Conservation (phyloP, 2,797 vertebrate genomes). For the Esox masquinongy region DNA sequence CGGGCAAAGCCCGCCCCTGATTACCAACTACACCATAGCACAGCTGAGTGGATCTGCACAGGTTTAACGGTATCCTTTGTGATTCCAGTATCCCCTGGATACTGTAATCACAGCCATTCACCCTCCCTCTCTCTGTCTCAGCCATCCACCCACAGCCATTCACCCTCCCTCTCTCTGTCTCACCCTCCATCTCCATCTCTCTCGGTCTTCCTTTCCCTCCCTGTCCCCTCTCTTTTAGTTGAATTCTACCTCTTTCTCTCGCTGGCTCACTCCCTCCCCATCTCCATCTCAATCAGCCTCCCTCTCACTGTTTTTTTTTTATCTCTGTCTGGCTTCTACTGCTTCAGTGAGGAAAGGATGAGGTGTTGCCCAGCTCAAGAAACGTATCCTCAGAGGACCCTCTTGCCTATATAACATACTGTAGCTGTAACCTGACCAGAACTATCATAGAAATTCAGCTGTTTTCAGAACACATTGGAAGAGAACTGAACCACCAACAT, state of each 20-base stretch:
- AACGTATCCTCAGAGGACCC: conserved; percentile 57
- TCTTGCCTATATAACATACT: conserved; percentile 47
- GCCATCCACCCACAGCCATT: too few species aligned
- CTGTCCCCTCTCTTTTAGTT: conserved; percentile 35
- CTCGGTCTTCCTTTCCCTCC: conserved; percentile 28
- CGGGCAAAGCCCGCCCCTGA: not conserved
- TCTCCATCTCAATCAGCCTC: too few species aligned
- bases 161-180: not conserved
- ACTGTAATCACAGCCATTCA: not conserved
- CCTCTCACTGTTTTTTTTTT: not conserved
- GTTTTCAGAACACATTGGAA: not conserved
- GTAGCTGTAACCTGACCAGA: conserved; percentile 33
- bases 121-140: not conserved
- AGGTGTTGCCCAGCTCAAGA: conserved; percentile 56
- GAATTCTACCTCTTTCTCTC: too few species aligned
- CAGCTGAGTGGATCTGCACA: conserved; percentile 31
- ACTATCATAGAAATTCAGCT: not conserved
- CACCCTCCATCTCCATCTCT: not conserved
- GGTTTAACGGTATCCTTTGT: conserved; percentile 58
- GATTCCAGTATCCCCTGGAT: conserved; percentile 61
- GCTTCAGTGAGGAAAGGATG: conserved; percentile 53
- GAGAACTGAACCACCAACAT: not conserved
- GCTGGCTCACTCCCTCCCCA: conserved; percentile 13
- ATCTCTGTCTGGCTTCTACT: conserved; percentile 34
- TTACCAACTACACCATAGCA: not conserved